These are phyloP conservation scores for Vulpes vulpes DNA, from an alignment of 2,113 vertebrate species.

Conservation along the genomic window DNA sequence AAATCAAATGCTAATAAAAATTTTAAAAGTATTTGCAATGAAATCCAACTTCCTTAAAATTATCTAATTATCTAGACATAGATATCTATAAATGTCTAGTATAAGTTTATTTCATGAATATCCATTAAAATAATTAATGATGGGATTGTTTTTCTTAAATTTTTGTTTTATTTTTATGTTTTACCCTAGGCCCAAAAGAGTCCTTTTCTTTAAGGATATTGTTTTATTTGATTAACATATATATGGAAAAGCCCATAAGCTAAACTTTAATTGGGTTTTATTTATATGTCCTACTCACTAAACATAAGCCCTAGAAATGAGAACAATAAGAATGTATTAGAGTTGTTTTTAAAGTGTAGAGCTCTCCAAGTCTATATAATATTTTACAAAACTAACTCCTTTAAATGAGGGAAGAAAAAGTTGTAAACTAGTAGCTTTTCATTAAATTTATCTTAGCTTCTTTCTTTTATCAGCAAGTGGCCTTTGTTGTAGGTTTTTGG, in stretches of 20 bases:
- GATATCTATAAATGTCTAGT: background rate
- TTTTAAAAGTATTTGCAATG: conserved; percentile 30
- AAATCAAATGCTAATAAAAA: conserved; percentile 60
- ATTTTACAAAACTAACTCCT: conserved; percentile 55
- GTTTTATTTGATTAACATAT: conserved; percentile 55
- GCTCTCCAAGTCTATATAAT: conserved; percentile 19
- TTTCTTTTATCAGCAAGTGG: conserved; percentile 73
- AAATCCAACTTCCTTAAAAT: conserved; percentile 57
- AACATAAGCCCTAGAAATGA: background rate
- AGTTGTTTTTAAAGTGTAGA: conserved; percentile 54
- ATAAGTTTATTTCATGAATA: conserved; percentile 31
- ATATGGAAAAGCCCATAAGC: conserved; percentile 55
- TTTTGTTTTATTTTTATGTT: conserved; percentile 53
- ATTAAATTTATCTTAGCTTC: conserved; percentile 64
- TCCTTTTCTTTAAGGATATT: conserved; percentile 15
- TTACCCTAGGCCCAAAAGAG: background rate
- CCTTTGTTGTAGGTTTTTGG: conserved; percentile 79
- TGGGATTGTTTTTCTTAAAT: background rate
- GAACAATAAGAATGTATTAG: conserved; percentile 8
- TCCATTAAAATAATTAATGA: conserved; percentile 45
- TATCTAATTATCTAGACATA: background rate
- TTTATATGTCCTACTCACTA: conserved; percentile 44
- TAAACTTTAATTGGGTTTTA: conserved; percentile 42
- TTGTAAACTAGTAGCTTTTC: conserved; percentile 71
- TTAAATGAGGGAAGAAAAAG: conserved; percentile 31